Evolutionary conservation across 2,888 invertebrate species (phyloP).

Genomic region (Coecobrya sp.): DNA sequence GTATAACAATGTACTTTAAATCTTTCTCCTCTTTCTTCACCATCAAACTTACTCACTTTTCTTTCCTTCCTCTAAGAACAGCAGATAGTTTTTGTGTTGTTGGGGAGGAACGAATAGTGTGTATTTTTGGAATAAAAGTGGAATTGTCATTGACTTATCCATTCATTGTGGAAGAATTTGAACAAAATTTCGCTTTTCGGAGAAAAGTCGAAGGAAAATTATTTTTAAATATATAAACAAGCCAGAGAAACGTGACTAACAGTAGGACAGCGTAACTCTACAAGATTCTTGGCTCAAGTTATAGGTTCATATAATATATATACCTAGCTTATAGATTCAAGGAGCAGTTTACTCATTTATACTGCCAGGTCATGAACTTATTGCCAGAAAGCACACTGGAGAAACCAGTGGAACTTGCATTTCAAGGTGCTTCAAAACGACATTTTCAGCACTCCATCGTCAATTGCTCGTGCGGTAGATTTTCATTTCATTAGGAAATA

Average conservation of each 20-base stretch:
- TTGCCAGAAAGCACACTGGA: slow-evolving; percentile 7
- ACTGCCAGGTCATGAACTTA: slow-evolving; percentile 31
- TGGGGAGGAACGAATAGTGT: background rate
- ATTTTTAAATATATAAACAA: background rate
- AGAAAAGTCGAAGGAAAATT: background rate
- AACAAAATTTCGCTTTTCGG: background rate
- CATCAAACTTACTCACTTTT: background rate
- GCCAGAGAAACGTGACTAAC: background rate
- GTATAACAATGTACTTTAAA: background rate
- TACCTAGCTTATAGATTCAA: background rate
- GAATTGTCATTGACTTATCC: background rate
- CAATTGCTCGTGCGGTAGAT: slow-evolving; percentile 10
- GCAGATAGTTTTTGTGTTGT: background rate
- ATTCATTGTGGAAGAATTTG: slow-evolving; percentile 11
- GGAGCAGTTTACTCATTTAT: background rate
- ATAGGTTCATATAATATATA: too few relatives aligned
- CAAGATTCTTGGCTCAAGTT: too few relatives aligned
- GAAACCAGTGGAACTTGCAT: slow-evolving; percentile 34
- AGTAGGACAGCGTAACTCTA: background rate
- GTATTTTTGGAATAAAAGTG: background rate
- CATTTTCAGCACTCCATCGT: slow-evolving; percentile 31
- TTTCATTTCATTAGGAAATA: slow-evolving; percentile 58
- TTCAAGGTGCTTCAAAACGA: slow-evolving; percentile 17
- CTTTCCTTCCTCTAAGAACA: too few relatives aligned
- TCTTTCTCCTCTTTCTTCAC: background rate